These are phyloP conservation scores for Tapirus indicus DNA, from an alignment of 2,797 vertebrate genomes.

Conservation along the genomic window DNA sequence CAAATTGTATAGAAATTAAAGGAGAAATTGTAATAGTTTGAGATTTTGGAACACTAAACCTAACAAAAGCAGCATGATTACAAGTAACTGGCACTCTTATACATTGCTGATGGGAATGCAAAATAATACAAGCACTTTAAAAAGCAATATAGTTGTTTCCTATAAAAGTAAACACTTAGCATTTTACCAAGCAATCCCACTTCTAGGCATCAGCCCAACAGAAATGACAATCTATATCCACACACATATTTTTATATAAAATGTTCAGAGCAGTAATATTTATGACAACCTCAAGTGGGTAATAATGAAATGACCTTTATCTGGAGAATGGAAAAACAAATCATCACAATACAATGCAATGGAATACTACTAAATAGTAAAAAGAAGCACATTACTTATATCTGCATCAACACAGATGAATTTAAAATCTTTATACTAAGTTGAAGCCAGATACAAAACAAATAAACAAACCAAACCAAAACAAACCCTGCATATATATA, in stretches of 20 bases:
- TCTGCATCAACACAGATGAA: background rate
- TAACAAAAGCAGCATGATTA: background rate
- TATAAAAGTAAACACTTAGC: background rate
- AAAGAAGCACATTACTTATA: background rate
- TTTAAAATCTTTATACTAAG: background rate
- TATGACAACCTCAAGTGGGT: background rate
- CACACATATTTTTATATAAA: background rate
- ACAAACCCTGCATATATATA: background rate
- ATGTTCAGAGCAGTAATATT: background rate
- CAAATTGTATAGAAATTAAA: background rate
- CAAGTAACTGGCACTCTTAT: background rate
- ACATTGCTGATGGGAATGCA: background rate
- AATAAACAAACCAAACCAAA: background rate
- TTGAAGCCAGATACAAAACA: background rate
- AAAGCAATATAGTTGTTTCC: background rate
- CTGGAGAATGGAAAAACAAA: background rate
- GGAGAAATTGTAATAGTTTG: background rate
- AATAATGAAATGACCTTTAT: background rate
- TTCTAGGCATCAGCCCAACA: background rate
- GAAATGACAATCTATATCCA: background rate
- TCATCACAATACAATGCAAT: background rate
- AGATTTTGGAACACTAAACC: background rate
- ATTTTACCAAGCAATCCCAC: background rate
- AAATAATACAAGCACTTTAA: background rate
- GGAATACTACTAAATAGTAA: background rate